Percentiles rank a stretch among this genome's conserved stretches.
Evolutionary conservation across 2,113 vertebrate species (phyloP).

Genomic region (Melospiza georgiana): DNA sequence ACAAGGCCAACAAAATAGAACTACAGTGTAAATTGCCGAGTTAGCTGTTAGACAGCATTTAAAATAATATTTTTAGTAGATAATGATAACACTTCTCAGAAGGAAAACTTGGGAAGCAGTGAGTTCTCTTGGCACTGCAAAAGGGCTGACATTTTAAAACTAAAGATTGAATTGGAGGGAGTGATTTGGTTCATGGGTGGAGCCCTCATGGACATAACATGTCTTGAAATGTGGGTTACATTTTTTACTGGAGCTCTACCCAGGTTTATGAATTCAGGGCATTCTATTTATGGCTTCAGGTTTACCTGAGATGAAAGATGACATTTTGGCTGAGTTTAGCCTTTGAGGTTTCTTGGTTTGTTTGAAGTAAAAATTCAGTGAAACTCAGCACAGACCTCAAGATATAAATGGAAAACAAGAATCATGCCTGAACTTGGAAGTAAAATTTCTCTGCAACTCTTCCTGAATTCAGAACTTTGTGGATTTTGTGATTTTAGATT

Average conservation of each 20-base stretch:
- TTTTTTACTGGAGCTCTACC: slow-evolving; percentile 14
- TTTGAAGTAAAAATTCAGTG: slow-evolving; percentile 47
- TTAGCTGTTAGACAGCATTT: neutral
- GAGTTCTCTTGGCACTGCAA: neutral
- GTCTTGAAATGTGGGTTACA: neutral
- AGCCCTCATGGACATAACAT: neutral
- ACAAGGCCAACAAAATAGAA: neutral
- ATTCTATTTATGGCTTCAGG: slow-evolving; percentile 45
- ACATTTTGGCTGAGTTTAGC: slow-evolving; percentile 28
- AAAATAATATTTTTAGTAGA: neutral
- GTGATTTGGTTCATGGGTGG: slow-evolving; percentile 29
- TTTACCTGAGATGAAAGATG: slow-evolving; percentile 51
- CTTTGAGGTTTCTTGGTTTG: slow-evolving; percentile 57
- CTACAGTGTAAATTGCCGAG: neutral
- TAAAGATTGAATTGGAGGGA: neutral
- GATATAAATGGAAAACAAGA: slow-evolving; percentile 43
- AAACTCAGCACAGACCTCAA: neutral
- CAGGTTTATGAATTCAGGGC: slow-evolving; percentile 48
- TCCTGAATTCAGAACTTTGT: neutral
- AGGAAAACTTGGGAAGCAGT: neutral
- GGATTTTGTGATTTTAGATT: neutral
- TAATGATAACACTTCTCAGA: neutral
- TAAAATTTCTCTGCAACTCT: neutral
- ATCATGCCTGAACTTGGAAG: neutral
- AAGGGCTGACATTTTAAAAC: neutral